Evolutionary conservation across 1,140 invertebrate species (phyloP), one percentile per base, ranked within the genome.

Genomic region (Bradysia coprophila): DNA sequence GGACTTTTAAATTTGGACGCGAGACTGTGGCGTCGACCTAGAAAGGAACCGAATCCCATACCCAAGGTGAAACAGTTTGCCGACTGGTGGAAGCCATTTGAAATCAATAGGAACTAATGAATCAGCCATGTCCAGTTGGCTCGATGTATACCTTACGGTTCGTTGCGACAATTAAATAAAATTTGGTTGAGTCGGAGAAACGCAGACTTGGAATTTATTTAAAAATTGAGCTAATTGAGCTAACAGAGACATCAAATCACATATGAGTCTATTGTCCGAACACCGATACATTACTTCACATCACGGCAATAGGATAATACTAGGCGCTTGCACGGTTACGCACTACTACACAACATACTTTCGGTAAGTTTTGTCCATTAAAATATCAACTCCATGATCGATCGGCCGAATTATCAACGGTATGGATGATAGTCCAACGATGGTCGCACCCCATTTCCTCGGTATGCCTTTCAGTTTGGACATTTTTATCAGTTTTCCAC

Each of bases 321-420:
- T n/a, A n/a, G n/a, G n/a, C 28, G 28, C n/a, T 31, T 31, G 28
- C 8, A 31, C 8, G n/a, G 28, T 9, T 31, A 9, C 28, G 28
- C 28, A 8, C n/a, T 9, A 31, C n/a, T 31, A n/a, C 8, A 31
- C 28, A 28, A 56, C 39, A 33, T 40, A 24, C 42, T 66, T 57
- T 49, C 71, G 63, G 42, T 63, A 72, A 0, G 77, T 83, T 13
- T 62, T 53, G 56, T 96, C 78, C 84, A 96, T 85, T 0, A 77
- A 48, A 33, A 64, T 55, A 53, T 93, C 82, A 0, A 93, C 86
- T 6, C 70, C 65, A 18, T 57, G 50, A 62, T 96, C 93, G 52
- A 97, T 96, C 15, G 92, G 92, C 49, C 78, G 75, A 32, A 97
- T 79, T 51, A 97, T 96, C 46, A 95, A 70, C 2, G 91, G 92